A percentile compares a stretch with the other conserved stretches of the same genome.
Evolutionary conservation across 2,113 vertebrate species (phyloP).

Genomic region (Gopherus evgoodei): DNA sequence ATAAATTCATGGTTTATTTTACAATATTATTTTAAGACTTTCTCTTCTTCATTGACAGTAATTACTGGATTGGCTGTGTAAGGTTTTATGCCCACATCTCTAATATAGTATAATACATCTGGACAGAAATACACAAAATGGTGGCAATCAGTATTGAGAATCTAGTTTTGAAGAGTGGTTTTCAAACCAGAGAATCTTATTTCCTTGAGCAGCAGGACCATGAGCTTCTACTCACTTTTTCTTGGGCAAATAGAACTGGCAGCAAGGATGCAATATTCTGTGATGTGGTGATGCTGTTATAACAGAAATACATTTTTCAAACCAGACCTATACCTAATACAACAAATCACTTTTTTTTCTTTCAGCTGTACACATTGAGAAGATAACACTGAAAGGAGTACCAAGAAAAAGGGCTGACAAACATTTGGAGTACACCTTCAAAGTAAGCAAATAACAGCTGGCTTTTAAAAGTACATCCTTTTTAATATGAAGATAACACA

Average conservation of each 20-base stretch:
- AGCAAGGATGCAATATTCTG: background rate
- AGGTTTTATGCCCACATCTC: background rate
- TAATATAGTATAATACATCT: background rate
- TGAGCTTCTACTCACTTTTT: background rate
- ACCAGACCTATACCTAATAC: background rate
- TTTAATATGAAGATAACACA: background rate
- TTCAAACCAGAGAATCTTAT: background rate
- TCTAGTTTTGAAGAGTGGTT: background rate
- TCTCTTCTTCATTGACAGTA: background rate
- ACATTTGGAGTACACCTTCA: slow-evolving; percentile 92
- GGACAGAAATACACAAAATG: background rate
- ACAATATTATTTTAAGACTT: background rate
- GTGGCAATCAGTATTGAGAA: background rate
- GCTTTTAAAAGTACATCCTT: background rate
- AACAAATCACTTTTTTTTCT: slow-evolving; percentile 65
- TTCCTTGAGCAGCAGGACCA: background rate
- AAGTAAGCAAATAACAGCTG: slow-evolving; percentile 80
- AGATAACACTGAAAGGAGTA: slow-evolving; percentile 89
- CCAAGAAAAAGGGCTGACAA: slow-evolving; percentile 90
- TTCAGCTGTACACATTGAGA: slow-evolving; percentile 94
- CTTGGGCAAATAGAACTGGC: background rate
- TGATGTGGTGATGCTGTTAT: background rate
- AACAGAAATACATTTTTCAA: background rate
- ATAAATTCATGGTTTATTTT: background rate
- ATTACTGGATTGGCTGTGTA: background rate